Base-by-base conservation (phyloP, 2,888 invertebrate genomes). In the Melolontha melolontha region DNA sequence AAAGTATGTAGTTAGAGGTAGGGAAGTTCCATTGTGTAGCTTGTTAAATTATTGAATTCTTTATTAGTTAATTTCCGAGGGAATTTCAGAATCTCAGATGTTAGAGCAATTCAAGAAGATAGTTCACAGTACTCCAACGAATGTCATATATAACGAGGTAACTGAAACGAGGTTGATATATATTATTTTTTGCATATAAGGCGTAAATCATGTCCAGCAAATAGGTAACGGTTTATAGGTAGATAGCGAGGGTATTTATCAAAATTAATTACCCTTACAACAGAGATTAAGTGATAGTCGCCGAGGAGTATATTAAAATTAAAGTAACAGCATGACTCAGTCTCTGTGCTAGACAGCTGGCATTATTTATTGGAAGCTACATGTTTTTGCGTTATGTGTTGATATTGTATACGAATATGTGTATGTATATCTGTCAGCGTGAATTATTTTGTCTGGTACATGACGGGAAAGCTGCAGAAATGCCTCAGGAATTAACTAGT, bases 211-310 rank as follows among this genome's bases (percentile, higher is more conserved):
- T 29, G 42, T 54, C 14, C 64, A 54, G 16, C 27, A 42, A 52
- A 54, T 40, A 34, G 44, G 22, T 52, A 50, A 50, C 42, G 64
- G 44, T 54, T 54, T 62, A 64, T 54, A 64, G 39, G 34, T 42
- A 54, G 42, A 64, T 54, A 54, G 34, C 6, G 34, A 52, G 50
- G 22, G 54, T 64, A 66, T 59, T 59, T 51, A 66, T 66, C 66
- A 66, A 57, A 59, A 66, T 59, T 66, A 66, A 66, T 66, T 66
- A 66, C 59, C 66, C 66, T 59, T 66, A 66, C 27, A 66, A 59
- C 66, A 59, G 66, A 66, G 59, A 66, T 66, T 66, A 66, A 66
- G 66, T 49, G 54, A 47, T 55, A 39, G 57, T 66, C 50, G 59
- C 66, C 47, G 59, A 64, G 57, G 51, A 66, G 66, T 66, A 49